Evolutionary conservation across 2,113 vertebrate species (phyloP), one percentile per base, ranked within the genome.

Genomic region (Erinaceus europaeus): DNA sequence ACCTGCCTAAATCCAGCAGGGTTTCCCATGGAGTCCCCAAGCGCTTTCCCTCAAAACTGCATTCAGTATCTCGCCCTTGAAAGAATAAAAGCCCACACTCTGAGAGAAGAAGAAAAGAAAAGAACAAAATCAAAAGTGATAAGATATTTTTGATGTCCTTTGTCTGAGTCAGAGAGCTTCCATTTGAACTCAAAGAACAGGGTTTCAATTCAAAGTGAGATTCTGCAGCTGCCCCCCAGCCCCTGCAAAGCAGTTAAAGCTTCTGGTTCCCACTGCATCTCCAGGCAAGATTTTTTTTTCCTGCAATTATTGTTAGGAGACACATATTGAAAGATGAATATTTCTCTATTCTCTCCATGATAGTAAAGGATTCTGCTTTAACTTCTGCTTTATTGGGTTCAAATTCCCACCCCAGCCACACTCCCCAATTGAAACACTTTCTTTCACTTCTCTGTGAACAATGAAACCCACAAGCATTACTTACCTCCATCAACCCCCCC

Each of bases 191-290:
- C 75, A 59, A 38, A 85, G 46, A 88, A 40, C 2, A 36, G 14
- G 23, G 38, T 68, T 85, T 77, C 40, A 25, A 29, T 64, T 88
- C 71, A 82, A 64, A 78, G 40, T n/a, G 29, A 8, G 64, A 14
- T 68, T 88, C 82, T 48, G 29, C 3, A 78, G 71, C 40, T 78
- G 42, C 29, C 34, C 73, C 64, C 25, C 38, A n/a, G 36, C 53
- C 64, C 42, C 21, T 21, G 4, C n/a, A 9, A 71, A 21, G 11
- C 17, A 52, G 68, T 65, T 14, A 67, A 86, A 61, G 46, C n/a
- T 32, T 65, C 27, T 48, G 65, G 34, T 57, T 74, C 40, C 18
- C 32, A 44, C 21, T 11, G 11, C 29, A 59, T 71, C 69, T 59
- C 61, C 48, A 44, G 40, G 18, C 38, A 83, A 59, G 59, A 3